These are phyloP conservation scores for Nudaria mundana DNA, from an alignment of 2,888 invertebrate species.

Conservation along the genomic window DNA sequence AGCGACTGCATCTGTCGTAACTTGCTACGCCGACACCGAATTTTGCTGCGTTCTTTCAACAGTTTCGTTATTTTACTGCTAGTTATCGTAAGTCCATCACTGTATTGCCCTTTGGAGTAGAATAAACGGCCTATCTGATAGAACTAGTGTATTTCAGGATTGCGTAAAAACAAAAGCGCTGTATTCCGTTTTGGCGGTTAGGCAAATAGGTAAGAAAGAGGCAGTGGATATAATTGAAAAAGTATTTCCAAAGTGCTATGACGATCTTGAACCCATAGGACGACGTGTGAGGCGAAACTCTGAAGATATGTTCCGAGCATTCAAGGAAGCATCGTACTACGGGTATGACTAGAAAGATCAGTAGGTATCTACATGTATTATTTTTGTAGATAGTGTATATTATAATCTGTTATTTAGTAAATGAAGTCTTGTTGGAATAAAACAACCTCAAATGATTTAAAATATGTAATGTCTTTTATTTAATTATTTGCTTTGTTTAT, in stretches of 20 bases:
- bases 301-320: conserved; percentile 87
- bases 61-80: too few species aligned
- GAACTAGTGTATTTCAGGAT: conserved; percentile 83
- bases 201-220: conserved; percentile 86
- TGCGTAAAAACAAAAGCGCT: conserved; percentile 95
- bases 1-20: too few species aligned
- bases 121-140: too few species aligned
- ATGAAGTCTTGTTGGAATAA: conserved; percentile 46
- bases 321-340: conserved; percentile 87
- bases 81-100: too few species aligned
- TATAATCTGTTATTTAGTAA: conserved; percentile 13
- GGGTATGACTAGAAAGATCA: conserved; percentile 83
- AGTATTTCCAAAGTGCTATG: conserved; percentile 95
- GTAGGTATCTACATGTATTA: conserved; percentile 8
- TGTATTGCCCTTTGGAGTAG: too few species aligned
- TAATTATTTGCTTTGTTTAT: conserved; percentile 61
- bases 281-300: conserved; percentile 88
- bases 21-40: too few species aligned
- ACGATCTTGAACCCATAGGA: conserved; percentile 95
- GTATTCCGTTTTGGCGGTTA: conserved; percentile 90
- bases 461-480: conserved; percentile 81
- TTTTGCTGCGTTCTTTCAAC: too few species aligned
- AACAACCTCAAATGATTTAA: conserved; percentile 60
- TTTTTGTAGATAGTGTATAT: conserved; percentile 28
- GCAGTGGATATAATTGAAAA: conserved; percentile 90